Evolutionary conservation across 2,888 invertebrate genomes (phyloP), one percentile per base, ranked within the genome.

Genomic region (Priocnemis perturbator): DNA sequence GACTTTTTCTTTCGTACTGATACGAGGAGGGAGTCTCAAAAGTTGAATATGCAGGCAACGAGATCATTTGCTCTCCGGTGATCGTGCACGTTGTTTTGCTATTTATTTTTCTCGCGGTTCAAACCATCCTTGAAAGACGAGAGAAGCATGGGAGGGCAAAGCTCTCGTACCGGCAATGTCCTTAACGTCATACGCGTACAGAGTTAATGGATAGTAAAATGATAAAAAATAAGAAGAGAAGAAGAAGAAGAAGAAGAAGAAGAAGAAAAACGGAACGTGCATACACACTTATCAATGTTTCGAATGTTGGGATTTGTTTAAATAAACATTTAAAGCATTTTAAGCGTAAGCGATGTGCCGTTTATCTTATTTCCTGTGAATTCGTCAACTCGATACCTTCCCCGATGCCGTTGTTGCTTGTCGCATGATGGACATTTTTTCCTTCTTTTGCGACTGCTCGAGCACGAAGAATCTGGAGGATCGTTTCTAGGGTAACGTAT

Each of bases 301-400:
- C 81, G 81, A 85, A 85, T 83, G 86, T 87, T 87, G 86, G 79
- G 79, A 83, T 86, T 87, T 86, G 85, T 84, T 86, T 86, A 79
- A 85, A 86, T 86, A 84, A 86, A 85, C 82, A 79, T 77, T 79
- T 81, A 73, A 83, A 84, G 82, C 80, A 85, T 83, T 85, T 79
- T 81, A 78, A 75, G 60, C 69, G 67, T 75, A 73, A 53, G 37
- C 37, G 30, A 60, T 60, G 4, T 57, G 56, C 52, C 55, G 14
- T 64, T 55, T n/a, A 63, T 11, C 37, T 37, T 37, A 37, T 11
- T 37, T 11, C 37, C 37, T 37, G 37, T 11, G 14, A 3, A 1
- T 11, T 37, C 14, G 37, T 37, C 4, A 37, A 37, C 7, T 11
- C 37, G 1, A 11, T 11, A 37, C 48, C 45, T 68, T 62, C 52